Evolutionary conservation across 1,140 invertebrate species (phyloP).

Genomic region (Brachionus paranguensis): DNA sequence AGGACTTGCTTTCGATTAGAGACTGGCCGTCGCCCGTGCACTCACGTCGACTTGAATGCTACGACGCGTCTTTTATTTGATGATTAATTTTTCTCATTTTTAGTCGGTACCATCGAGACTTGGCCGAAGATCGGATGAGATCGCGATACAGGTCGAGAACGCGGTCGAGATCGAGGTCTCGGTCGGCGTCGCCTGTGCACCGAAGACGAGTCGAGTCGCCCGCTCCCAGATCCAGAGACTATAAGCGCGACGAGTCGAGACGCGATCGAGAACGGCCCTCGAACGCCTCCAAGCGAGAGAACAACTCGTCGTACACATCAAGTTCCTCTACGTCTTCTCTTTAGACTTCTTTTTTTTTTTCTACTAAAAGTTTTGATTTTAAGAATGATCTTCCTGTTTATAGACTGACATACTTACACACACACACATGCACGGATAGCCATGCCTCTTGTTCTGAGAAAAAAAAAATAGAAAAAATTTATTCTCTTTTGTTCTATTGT

Average conservation of each 20-base stretch:
- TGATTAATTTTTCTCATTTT: neutral
- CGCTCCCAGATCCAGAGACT: neutral
- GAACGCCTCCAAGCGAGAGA: neutral
- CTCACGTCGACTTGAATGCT: neutral
- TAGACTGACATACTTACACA: no score
- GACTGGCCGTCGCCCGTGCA: neutral
- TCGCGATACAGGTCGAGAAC: neutral
- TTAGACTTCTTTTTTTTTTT: neutral
- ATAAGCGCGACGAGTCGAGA: neutral
- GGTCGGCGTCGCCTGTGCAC: neutral
- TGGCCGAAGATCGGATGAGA: neutral
- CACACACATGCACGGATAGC: no score
- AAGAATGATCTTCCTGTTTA: slow-evolving; percentile 8
- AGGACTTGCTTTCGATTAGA: neutral
- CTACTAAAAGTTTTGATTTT: neutral
- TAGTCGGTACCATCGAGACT: neutral
- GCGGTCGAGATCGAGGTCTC: neutral
- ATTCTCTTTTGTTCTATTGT: neutral
- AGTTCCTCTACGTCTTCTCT: neutral
- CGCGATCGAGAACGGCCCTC: neutral
- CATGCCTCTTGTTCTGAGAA: no score
- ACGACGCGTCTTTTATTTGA: neutral
- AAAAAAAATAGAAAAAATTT: no score
- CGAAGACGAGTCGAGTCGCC: neutral
- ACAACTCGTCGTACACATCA: slow-evolving; percentile 17